Base-by-base conservation (phyloP, 2,797 vertebrate species). In the Lemur catta region DNA sequence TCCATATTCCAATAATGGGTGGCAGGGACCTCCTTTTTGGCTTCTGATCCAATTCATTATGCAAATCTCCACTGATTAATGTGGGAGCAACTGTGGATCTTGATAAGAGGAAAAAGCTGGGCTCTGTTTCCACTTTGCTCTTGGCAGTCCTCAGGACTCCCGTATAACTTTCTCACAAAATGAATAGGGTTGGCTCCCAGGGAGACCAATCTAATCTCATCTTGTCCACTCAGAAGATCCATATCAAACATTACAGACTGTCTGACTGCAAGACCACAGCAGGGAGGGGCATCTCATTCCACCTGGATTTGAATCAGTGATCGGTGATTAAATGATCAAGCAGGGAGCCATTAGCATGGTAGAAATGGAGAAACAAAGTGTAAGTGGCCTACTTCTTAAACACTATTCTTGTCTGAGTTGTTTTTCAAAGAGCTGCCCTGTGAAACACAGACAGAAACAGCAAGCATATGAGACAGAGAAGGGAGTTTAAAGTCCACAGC, bases 121-220 rank as follows among this genome's bases (percentile, higher is more conserved):
- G 94, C 80, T 96, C 92, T 96, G 93, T 93, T 96, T 96, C 94
- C 87, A 85, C 94, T 96, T 93, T 92, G 96, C 94, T 95, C 72
- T 94, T 96, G 96, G 97, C 97, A 94, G 84, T 61, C 76, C 91
- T 97, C 72, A 33, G 87, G 86, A 91, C 89, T 94, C 82, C 55
- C 38, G 95, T 24, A 85, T 94, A 95, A 97, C 89, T 94, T 96
- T 91, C 96, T 96, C 59, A 90, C 61, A 93, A 94, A 97, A 96
- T 95, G 97, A 97, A 97, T 43, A 79, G 95, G 13, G 80, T 38
- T 89, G 93, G 92, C 78, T 97, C 95, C 95, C 97, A 94, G 76
- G 94, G 96, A 97, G 97, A 95, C 97, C 93, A 93, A 96, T 97
- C 96, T 97, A 90, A 97, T 97, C 92, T 95, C 97, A 96, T 95